phyloP scores from a whole-genome alignment of 2,888 invertebrate genomes.

The Drosophila phalerata region DNA sequence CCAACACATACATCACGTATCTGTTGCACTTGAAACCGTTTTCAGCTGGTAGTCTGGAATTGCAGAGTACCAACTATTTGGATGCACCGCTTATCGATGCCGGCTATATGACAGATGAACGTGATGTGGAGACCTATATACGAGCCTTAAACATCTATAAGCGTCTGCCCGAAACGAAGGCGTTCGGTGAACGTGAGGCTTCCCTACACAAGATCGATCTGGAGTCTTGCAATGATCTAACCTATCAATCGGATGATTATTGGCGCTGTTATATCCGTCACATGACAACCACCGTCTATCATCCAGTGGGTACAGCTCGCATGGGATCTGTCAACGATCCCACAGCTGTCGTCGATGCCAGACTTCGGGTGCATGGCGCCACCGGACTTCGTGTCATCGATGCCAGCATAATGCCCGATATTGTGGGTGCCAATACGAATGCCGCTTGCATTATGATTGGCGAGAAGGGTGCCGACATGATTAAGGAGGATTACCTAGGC shows the following conservation, averaged over 20 bases:
- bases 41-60: conserved; percentile 86
- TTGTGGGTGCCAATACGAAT: conserved; percentile 88
- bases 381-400: conserved; percentile 88
- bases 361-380: conserved; percentile 87
- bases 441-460: conserved; percentile 89
- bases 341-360: conserved; percentile 87
- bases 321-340: conserved; percentile 87
- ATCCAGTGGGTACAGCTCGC: conserved; percentile 89
- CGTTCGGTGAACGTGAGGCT: conserved; percentile 85
- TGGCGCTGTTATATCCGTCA: conserved; percentile 94
- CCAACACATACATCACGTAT: conserved; percentile 82
- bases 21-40: conserved; percentile 85
- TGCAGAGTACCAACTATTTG: conserved; percentile 87
- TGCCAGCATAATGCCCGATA: conserved; percentile 89
- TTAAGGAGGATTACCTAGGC: conserved; percentile 86
- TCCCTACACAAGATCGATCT: conserved; percentile 89
- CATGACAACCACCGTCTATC: conserved; percentile 91
- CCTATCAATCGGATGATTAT: conserved; percentile 91
- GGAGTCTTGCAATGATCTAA: conserved; percentile 91
- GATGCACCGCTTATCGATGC: conserved; percentile 87
- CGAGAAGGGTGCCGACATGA: conserved; percentile 89
- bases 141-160: conserved; percentile 82
- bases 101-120: conserved; percentile 87
- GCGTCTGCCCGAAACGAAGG: conserved; percentile 84
- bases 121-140: conserved; percentile 86